Conservation (phyloP, 2,797 vertebrate species). For the Argya squamiceps region DNA sequence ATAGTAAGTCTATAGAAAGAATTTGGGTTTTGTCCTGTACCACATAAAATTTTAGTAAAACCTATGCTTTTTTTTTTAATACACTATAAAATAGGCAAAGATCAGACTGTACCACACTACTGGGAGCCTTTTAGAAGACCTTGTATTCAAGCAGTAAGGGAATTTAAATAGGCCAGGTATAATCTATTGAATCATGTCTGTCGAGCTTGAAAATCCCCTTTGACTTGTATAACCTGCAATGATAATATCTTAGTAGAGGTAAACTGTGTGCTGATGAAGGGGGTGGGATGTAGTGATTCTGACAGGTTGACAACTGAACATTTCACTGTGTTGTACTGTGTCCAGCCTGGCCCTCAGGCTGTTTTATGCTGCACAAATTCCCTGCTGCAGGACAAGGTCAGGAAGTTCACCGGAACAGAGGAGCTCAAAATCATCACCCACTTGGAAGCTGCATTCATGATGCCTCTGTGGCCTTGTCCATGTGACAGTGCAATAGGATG, state of each 20-base stretch:
- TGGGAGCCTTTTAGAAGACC: neutral
- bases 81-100: neutral
- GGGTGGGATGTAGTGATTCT: neutral
- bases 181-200: neutral
- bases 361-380: neutral
- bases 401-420: neutral
- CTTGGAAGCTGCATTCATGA: accelerated
- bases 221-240: neutral
- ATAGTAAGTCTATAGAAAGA: neutral
- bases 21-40: neutral
- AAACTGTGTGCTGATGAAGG: neutral
- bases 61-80: neutral
- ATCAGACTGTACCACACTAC: neutral
- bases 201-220: neutral
- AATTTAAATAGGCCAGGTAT: neutral
- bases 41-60: neutral
- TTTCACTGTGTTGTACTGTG: accelerated
- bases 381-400: neutral
- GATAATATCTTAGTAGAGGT: neutral
- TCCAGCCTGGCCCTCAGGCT: neutral
- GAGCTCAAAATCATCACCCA: accelerated
- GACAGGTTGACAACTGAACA: neutral
- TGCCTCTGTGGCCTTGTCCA: neutral
- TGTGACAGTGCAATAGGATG: neutral
- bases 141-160: neutral